Conservation (phyloP, 2,888 invertebrate species). For the Bimastos eiseni region DNA sequence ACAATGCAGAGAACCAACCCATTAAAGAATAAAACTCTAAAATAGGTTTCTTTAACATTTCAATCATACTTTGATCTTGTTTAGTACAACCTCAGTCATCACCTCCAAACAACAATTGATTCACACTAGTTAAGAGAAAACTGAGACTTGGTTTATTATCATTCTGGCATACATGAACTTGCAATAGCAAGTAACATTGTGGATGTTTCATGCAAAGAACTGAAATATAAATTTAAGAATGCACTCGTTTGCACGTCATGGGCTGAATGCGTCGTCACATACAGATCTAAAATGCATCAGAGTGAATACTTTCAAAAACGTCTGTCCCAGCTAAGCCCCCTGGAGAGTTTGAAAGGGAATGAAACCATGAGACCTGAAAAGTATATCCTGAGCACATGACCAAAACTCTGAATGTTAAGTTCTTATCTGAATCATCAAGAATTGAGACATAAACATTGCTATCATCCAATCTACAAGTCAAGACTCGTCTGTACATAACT, state of each 20-base stretch:
- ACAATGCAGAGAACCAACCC: not conserved
- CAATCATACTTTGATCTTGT: not conserved
- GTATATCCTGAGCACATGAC: not conserved
- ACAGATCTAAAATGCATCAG: not conserved
- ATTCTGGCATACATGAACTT: no score
- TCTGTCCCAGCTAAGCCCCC: not conserved
- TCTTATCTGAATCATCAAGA: not conserved
- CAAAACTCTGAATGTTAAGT: not conserved
- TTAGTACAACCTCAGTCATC: not conserved
- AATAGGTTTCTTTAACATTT: not conserved
- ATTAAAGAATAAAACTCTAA: not conserved
- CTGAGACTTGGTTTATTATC: not conserved
- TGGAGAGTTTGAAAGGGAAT: not conserved
- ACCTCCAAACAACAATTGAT: not conserved
- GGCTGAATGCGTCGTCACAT: not conserved
- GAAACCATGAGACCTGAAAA: not conserved
- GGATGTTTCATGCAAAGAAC: not conserved
- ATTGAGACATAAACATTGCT: not conserved
- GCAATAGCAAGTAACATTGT: not conserved
- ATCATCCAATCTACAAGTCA: not conserved
- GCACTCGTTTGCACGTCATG: not conserved
- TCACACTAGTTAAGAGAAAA: not conserved
- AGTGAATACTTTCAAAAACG: not conserved
- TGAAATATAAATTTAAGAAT: not conserved
- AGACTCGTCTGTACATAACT: not conserved